A percentile compares a stretch with the other conserved stretches of the same genome.
Conservation (phyloP, 2,113 vertebrate species). For the Promerops cafer region DNA sequence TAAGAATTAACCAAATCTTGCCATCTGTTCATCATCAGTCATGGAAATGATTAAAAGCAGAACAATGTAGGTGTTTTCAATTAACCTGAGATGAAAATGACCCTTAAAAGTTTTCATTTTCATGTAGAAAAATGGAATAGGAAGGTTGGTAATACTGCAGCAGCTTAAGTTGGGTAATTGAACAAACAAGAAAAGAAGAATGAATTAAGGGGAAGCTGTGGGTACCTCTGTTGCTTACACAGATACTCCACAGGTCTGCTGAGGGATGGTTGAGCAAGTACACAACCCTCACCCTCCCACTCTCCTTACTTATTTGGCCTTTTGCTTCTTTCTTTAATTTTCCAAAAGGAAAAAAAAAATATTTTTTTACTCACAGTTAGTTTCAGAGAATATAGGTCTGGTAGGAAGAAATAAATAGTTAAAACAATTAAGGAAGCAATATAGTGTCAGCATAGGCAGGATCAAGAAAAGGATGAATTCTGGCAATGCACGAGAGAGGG, state of each 20-base stretch:
- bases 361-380: background rate
- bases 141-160: background rate
- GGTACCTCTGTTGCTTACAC: background rate
- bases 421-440: background rate
- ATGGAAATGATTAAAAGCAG: background rate
- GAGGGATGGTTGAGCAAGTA: background rate
- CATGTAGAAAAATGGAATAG: background rate
- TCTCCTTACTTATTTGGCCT: background rate
- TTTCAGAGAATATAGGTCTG: background rate
- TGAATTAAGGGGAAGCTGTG: background rate
- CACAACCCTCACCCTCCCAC: no score
- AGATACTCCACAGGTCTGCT: background rate
- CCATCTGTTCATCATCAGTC: background rate
- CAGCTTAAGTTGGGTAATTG: background rate
- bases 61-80: background rate
- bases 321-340: background rate
- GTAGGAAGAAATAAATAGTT: background rate
- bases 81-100: background rate
- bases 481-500: background rate
- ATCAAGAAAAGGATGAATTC: slow-evolving; percentile 2
- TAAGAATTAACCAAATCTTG: slow-evolving; percentile 25
- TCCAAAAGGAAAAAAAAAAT: fast-evolving
- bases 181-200: background rate
- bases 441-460: background rate
- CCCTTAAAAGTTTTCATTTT: background rate